Conservation (phyloP, 1,140 invertebrate genomes). For the Calliopsis andreniformis region DNA sequence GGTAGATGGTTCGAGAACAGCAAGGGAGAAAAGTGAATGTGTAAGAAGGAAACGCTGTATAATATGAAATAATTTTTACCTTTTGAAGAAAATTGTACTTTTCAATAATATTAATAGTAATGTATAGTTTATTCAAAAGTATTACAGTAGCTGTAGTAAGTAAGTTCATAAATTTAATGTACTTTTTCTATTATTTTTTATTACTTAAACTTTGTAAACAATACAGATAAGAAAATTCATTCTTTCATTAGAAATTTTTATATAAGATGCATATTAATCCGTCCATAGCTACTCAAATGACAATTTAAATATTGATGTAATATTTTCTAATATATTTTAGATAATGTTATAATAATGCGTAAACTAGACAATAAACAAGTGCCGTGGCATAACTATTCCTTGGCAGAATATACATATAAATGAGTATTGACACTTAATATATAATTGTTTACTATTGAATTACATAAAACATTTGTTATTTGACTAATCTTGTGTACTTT, state of each 20-base stretch:
- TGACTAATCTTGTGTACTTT: background rate
- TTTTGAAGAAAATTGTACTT: too few species aligned
- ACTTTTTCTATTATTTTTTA: background rate
- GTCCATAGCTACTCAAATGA: conserved; percentile 52
- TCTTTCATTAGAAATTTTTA: background rate
- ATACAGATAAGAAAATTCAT: background rate
- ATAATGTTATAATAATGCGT: conserved; percentile 2
- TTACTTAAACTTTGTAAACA: background rate
- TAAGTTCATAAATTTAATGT: too few species aligned
- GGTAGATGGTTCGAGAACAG: too few species aligned
- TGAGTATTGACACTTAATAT: background rate
- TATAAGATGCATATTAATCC: conserved; percentile 35
- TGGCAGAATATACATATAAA: background rate
- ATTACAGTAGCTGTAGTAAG: too few species aligned
- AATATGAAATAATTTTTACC: too few species aligned
- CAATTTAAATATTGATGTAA: conserved; percentile 34
- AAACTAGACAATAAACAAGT: conserved; percentile 16
- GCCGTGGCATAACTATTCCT: conserved; percentile 3
- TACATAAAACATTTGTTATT: conserved; percentile 8
- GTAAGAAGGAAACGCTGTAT: too few species aligned
- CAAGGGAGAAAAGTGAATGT: too few species aligned
- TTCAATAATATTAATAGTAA: too few species aligned
- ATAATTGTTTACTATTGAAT: conserved; percentile 14
- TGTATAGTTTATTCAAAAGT: too few species aligned
- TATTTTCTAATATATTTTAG: conserved; percentile 31